Evolutionary conservation across 2,113 vertebrate genomes (phyloP).

Genomic region (Mungos mungo): DNA sequence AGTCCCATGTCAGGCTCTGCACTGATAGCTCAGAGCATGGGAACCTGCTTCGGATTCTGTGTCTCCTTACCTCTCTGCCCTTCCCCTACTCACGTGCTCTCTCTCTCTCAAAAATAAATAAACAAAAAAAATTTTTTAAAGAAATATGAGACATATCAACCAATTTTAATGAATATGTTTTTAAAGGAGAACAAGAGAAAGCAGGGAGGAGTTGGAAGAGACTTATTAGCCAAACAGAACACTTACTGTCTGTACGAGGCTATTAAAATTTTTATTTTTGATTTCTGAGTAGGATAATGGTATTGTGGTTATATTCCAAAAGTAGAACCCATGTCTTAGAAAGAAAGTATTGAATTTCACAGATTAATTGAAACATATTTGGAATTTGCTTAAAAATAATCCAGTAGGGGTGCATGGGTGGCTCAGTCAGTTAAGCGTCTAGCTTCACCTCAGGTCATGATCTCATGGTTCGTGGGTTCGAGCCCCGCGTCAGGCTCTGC

Average conservation of each 20-base stretch:
- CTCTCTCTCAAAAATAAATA: no score
- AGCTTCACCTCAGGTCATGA: no score
- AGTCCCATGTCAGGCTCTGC: no score
- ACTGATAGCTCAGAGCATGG: no score
- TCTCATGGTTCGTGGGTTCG: no score
- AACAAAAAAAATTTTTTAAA: neutral
- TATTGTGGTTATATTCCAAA: neutral
- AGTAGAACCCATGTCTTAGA: neutral
- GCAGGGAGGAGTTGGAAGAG: fast-evolving
- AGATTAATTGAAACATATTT: neutral
- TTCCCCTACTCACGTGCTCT: no score
- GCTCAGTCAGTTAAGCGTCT: no score
- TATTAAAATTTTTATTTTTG: neutral
- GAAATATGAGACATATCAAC: neutral
- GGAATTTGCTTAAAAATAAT: neutral
- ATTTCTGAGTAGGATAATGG: neutral
- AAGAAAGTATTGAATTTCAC: neutral
- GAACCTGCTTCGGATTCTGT: no score
- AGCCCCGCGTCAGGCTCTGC: no score
- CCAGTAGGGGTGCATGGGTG: neutral
- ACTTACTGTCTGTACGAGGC: neutral
- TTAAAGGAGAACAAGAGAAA: neutral
- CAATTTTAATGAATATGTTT: neutral
- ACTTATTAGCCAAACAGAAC: neutral
- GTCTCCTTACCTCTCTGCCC: no score